Conservation (phyloP, 1,140 invertebrate genomes). For the Bathynomus jamesi region DNA sequence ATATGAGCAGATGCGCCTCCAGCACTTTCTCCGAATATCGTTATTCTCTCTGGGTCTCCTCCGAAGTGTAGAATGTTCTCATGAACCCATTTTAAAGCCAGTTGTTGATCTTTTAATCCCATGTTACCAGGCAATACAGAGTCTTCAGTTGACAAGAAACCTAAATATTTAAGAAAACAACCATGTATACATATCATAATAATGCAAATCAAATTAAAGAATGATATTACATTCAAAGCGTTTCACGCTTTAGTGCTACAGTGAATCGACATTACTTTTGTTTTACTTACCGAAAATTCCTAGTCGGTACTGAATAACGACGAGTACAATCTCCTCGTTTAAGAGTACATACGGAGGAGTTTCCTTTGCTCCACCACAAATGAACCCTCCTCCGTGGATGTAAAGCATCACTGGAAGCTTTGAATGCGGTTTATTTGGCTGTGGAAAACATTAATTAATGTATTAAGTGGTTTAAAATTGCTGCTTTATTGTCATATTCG, state of each 20-base stretch:
- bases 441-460: no score
- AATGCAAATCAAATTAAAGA: no score
- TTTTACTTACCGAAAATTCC: constrained; percentile 47
- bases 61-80: constrained; percentile 51
- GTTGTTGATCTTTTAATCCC: constrained; percentile 52
- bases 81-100: constrained; percentile 49
- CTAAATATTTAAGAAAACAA: no score
- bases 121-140: constrained; percentile 39
- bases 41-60: constrained; percentile 51
- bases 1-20: constrained; percentile 52
- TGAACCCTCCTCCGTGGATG: constrained; percentile 47
- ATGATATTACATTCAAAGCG: no score
- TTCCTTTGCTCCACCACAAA: constrained; percentile 41
- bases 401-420: constrained; percentile 48
- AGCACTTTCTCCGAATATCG: constrained; percentile 56
- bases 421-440: no score
- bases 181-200: no score
- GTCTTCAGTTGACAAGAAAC: constrained; percentile 41
- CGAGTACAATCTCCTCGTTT: constrained; percentile 49
- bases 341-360: constrained; percentile 41
- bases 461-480: no score
- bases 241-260: no score
- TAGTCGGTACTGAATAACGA: constrained; percentile 55
- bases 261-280: no score
- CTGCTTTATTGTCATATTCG: no score